A percentile compares a stretch with the other conserved stretches of the same genome.
These are phyloP conservation scores for Forbesichthys papilliferus DNA, from an alignment of 2,113 vertebrate genomes.

Conservation along the genomic window DNA sequence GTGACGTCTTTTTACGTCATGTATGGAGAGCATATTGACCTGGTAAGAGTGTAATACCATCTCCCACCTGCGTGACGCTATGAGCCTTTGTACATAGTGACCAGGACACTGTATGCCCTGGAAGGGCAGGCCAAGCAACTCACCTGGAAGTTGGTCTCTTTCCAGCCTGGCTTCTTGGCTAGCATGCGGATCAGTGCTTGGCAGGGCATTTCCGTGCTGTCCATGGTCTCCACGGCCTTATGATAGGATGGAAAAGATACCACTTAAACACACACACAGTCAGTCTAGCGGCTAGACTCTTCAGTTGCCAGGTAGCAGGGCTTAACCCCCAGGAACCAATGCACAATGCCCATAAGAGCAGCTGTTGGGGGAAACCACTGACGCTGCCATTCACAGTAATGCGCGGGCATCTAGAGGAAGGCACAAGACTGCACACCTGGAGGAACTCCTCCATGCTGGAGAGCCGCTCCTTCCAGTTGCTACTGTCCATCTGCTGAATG, in stretches of 20 bases:
- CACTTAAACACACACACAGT: background rate
- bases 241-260: background rate
- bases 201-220: constrained; percentile 85
- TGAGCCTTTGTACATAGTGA: too few relatives aligned
- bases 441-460: constrained; percentile 93
- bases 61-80: too few relatives aligned
- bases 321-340: too few relatives aligned
- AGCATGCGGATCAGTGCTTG: constrained; percentile 89
- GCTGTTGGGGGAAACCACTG: too few relatives aligned
- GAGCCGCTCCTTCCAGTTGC: constrained; percentile 91
- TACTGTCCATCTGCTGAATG: constrained; percentile 85
- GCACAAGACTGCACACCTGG: constrained; percentile 68
- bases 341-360: too few relatives aligned
- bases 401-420: background rate
- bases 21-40: background rate
- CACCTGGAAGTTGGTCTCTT: constrained; percentile 95
- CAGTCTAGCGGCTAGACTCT: too few relatives aligned
- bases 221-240: constrained; percentile 88
- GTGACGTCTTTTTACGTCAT: background rate
- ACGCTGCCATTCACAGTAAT: too few relatives aligned
- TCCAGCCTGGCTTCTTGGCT: constrained; percentile 92
- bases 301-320: too few relatives aligned
- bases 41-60: too few relatives aligned
- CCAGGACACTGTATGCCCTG: too few relatives aligned
- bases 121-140: background rate